Conservation (phyloP, 2,797 vertebrate species). For the Tokudaia muenninki region DNA sequence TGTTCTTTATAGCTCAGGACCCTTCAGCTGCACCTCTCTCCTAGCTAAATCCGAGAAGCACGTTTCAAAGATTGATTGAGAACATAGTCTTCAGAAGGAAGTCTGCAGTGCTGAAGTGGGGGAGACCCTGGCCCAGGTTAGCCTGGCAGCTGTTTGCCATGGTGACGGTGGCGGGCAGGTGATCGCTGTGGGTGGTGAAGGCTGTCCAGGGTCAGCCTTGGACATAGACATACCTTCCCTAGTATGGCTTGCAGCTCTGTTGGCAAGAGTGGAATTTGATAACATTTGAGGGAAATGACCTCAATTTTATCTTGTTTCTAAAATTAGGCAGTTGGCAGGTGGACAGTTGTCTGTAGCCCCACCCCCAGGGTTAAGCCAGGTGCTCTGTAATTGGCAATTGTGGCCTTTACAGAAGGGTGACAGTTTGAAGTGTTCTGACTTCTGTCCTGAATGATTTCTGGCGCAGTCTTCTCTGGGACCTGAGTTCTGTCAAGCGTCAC, state of each 20-base stretch:
- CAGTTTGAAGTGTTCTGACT: fast-evolving
- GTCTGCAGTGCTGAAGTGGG: background rate
- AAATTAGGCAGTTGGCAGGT: background rate
- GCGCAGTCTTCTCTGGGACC: fast-evolving
- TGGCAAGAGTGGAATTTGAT: background rate
- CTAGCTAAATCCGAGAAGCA: background rate
- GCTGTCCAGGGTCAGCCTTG: fast-evolving
- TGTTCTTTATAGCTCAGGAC: background rate
- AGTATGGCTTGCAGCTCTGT: background rate
- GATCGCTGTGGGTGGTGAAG: fast-evolving
- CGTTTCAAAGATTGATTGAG: background rate
- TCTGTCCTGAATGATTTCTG: fast-evolving
- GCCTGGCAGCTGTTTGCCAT: fast-evolving
- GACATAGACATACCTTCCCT: fast-evolving
- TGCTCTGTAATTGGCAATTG: background rate
- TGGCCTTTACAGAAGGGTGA: background rate
- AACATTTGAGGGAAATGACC: background rate
- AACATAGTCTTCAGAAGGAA: background rate
- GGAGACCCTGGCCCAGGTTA: too few species aligned
- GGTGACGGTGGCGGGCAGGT: fast-evolving
- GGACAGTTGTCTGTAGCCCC: background rate
- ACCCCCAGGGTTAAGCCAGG: fast-evolving
- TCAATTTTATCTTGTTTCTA: background rate
- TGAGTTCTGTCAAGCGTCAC: background rate
- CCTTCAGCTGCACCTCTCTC: background rate